phyloP scores from a whole-genome alignment of 2,113 vertebrate genomes.

The Lepus timidus region DNA sequence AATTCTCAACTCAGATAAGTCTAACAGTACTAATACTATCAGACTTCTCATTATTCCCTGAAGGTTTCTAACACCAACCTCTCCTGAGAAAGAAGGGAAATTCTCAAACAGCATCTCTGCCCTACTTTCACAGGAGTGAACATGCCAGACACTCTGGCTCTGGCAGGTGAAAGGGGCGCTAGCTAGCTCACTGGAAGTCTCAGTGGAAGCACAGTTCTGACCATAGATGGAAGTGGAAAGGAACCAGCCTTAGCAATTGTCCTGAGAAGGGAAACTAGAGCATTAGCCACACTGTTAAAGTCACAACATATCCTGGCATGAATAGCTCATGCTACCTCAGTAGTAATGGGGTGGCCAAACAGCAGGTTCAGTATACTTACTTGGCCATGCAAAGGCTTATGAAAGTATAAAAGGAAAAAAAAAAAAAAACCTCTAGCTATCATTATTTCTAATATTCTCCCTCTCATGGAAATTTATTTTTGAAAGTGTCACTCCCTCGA shows the following conservation, averaged over 20 bases:
- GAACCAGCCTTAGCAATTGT: background rate
- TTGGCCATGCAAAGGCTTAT: background rate
- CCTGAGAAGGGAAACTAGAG: background rate
- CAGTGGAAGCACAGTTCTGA: background rate
- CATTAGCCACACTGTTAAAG: background rate
- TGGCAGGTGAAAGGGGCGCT: background rate
- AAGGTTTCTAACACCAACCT: conserved; percentile 48
- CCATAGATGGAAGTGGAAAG: background rate
- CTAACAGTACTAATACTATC: background rate
- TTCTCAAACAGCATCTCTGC: conserved; percentile 8
- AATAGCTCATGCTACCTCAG: background rate
- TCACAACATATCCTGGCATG: background rate
- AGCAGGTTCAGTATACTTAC: background rate
- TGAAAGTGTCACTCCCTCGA: background rate
- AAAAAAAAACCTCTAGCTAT: background rate
- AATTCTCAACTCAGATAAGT: conserved; percentile 3
- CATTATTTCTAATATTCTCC: background rate
- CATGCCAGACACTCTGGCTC: conserved; percentile 67
- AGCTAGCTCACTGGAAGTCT: background rate
- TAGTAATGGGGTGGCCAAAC: background rate
- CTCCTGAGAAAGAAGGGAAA: conserved; percentile 65
- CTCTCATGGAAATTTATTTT: background rate
- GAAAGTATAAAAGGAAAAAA: background rate
- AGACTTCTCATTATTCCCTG: background rate
- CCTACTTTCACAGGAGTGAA: conserved; percentile 65